Evolutionary conservation across 2,797 vertebrate genomes (phyloP).

Genomic region (Labeo calbasu): DNA sequence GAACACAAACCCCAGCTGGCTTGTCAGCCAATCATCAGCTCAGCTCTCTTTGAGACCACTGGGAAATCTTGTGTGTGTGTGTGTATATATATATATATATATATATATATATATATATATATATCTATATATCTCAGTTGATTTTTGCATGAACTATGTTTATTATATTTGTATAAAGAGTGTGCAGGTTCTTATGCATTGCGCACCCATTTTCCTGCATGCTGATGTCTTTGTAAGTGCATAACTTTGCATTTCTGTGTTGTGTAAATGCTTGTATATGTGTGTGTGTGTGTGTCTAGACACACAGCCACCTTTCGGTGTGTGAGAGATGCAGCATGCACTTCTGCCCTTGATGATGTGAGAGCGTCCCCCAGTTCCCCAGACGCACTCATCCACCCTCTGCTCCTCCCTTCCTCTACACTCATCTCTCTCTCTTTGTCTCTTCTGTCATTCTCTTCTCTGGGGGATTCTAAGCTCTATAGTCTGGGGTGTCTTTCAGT

Average conservation of each 20-base stretch:
- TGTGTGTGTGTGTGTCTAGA: conserved; percentile 37
- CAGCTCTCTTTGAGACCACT: conserved; percentile 31
- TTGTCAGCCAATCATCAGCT: conserved; percentile 48
- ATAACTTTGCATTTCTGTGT: conserved; percentile 40
- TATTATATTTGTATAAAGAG: conserved; percentile 24
- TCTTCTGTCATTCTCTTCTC: conserved; percentile 46
- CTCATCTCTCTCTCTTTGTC: conserved; percentile 38
- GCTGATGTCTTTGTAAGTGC: conserved; percentile 34
- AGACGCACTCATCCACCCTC: conserved; percentile 42
- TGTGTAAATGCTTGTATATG: conserved; percentile 9
- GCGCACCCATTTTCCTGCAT: conserved; percentile 11
- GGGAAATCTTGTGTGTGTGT: background rate
- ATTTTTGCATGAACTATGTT: conserved; percentile 10
- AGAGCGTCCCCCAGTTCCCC: conserved; percentile 36
- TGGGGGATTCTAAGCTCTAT: conserved; percentile 46
- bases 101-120: no score
- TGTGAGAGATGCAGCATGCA: conserved; percentile 36
- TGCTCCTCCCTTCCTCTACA: conserved; percentile 19
- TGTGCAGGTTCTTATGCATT: conserved; percentile 10
- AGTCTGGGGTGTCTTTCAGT: conserved; percentile 57
- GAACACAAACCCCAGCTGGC: conserved; percentile 49
- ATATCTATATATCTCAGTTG: background rate
- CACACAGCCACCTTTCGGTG: conserved; percentile 17
- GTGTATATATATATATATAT: background rate
- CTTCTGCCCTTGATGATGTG: conserved; percentile 50